Evolutionary conservation across 2,888 invertebrate species (phyloP).

Genomic region (Tetragnatha montana): DNA sequence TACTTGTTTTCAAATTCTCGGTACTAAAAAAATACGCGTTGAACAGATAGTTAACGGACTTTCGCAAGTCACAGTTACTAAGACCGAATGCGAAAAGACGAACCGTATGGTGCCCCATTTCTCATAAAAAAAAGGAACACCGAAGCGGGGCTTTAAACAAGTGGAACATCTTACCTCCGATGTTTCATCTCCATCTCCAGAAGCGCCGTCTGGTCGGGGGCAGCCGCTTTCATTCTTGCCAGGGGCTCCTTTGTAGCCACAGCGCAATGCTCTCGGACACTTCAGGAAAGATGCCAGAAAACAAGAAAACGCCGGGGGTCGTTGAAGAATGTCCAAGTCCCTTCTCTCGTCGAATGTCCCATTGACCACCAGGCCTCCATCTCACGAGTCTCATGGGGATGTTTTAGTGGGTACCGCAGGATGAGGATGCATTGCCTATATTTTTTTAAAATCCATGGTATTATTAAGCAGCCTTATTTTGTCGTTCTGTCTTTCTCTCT

Average conservation of each 20-base stretch:
- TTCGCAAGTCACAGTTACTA: too few species aligned
- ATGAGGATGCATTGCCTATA: too few species aligned
- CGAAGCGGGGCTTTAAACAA: background rate
- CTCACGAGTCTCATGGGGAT: background rate
- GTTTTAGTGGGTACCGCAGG: too few species aligned
- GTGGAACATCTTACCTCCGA: background rate
- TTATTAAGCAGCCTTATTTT: too few species aligned
- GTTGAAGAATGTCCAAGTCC: background rate
- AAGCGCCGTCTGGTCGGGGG: background rate
- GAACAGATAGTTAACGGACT: too few species aligned
- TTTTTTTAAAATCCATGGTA: too few species aligned
- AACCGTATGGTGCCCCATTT: background rate
- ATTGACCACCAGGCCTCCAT: background rate
- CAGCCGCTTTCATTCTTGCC: background rate
- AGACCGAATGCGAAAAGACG: too few species aligned
- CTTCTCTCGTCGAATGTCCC: background rate
- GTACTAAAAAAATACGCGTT: too few species aligned
- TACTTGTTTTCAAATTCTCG: too few species aligned
- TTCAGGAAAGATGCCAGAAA: constrained; percentile 1
- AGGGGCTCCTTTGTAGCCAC: background rate
- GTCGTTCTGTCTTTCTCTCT: background rate
- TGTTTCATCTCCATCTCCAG: background rate
- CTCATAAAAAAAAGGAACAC: background rate
- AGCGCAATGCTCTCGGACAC: background rate
- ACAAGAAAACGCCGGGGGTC: background rate